Evolutionary conservation across 2,797 vertebrate species (phyloP).

Genomic region (Falco berigora): DNA sequence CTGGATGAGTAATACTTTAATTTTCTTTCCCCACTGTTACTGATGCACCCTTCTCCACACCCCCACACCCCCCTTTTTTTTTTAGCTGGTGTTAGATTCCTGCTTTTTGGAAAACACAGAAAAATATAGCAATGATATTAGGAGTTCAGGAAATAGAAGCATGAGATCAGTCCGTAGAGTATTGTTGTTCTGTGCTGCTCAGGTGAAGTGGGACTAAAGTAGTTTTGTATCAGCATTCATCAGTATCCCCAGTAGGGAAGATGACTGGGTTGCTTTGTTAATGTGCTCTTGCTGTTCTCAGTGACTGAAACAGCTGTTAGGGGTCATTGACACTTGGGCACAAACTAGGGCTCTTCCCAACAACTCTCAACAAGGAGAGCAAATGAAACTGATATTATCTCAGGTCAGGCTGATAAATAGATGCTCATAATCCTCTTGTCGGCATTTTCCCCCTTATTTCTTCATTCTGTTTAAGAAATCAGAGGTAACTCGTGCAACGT

Average conservation of each 20-base stretch:
- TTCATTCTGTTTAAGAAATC: not conserved
- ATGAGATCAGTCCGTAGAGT: not conserved
- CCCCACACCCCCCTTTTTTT: fast-evolving
- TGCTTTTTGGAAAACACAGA: not conserved
- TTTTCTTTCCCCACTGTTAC: not conserved
- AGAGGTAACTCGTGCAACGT: not conserved
- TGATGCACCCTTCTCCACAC: fast-evolving
- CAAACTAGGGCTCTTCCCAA: not conserved
- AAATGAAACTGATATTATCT: not conserved
- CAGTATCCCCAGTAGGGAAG: not conserved
- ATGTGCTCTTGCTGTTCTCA: not conserved
- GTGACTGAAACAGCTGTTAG: not conserved
- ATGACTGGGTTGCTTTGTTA: not conserved
- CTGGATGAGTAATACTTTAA: not conserved
- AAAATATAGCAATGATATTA: not conserved
- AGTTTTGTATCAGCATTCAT: not conserved
- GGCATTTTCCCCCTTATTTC: fast-evolving
- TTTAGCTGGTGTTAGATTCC: not conserved
- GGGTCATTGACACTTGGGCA: not conserved
- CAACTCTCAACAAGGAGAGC: not conserved
- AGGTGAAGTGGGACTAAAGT: not conserved
- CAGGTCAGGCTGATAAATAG: not conserved
- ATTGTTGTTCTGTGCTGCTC: not conserved
- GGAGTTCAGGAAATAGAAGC: not conserved
- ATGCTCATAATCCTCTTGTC: not conserved